Percentiles rank a stretch among this genome's conserved stretches.
Evolutionary conservation across 1,140 invertebrate genomes (phyloP).

Genomic region (Oedothorax gibbosus): DNA sequence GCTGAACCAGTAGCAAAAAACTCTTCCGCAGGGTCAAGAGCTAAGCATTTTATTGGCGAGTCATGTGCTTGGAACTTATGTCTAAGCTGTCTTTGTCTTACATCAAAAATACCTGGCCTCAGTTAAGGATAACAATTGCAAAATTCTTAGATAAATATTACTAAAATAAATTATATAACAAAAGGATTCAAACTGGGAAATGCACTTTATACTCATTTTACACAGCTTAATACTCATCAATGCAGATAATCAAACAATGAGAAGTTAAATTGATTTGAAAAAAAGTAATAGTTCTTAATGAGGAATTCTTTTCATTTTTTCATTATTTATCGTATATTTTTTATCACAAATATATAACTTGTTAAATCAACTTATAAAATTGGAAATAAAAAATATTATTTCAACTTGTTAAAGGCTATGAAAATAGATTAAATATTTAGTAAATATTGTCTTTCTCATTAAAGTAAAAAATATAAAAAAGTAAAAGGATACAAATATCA

Average conservation of each 20-base stretch:
- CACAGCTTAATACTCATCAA: not conserved
- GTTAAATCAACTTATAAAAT: not conserved
- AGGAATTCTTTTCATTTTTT: not conserved
- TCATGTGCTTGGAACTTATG: slow-evolving; percentile 94
- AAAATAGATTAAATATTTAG: not conserved
- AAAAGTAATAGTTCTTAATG: not conserved
- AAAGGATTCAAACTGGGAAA: not conserved
- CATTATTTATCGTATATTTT: not conserved
- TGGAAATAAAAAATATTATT: not conserved
- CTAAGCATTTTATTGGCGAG: slow-evolving; percentile 92
- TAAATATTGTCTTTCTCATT: not conserved
- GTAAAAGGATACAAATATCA: slow-evolving; percentile 83
- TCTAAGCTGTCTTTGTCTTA: slow-evolving; percentile 86
- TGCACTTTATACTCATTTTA: not conserved
- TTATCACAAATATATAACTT: not conserved
- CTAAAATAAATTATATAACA: not conserved
- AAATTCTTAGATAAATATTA: not conserved
- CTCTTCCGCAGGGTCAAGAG: slow-evolving; percentile 94
- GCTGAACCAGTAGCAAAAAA: slow-evolving; percentile 97
- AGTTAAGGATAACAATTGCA: slow-evolving; percentile 29
- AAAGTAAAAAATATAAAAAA: not conserved
- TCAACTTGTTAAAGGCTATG: not conserved
- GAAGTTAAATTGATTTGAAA: not conserved
- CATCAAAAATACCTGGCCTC: slow-evolving; percentile 77
- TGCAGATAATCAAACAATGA: not conserved